Percentiles rank a stretch among this genome's conserved stretches.
These are phyloP conservation scores for Monopterus albus DNA, from an alignment of 2,113 vertebrate species.

Conservation along the genomic window DNA sequence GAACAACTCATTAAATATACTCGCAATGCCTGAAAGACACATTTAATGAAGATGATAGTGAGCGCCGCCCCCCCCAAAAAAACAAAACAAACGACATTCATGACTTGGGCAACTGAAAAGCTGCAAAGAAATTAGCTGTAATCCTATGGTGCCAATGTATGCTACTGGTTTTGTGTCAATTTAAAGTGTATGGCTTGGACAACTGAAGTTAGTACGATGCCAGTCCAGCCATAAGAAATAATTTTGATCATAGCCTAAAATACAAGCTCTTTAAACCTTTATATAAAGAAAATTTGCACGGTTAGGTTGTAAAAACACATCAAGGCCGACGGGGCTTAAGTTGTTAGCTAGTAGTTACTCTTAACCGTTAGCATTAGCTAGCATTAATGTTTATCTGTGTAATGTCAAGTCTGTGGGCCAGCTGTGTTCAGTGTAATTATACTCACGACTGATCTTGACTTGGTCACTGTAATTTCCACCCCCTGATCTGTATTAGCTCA, in stretches of 20 bases:
- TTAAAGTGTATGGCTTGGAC: neutral
- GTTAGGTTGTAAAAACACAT: constrained; percentile 28
- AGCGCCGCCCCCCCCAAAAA: no score
- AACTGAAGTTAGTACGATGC: no score
- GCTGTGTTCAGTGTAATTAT: neutral
- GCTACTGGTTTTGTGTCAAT: neutral
- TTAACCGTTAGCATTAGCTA: constrained; percentile 63
- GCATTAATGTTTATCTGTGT: constrained; percentile 53
- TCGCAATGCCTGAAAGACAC: no score
- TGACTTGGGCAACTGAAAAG: no score
- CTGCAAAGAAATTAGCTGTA: no score
- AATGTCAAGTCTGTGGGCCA: neutral
- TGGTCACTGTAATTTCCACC: neutral
- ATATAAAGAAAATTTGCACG: neutral
- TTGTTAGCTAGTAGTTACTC: constrained; percentile 30
- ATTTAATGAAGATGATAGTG: no score
- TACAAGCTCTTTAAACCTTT: neutral
- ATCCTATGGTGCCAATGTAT: no score
- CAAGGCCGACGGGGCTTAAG: constrained; percentile 16
- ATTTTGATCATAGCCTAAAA: no score
- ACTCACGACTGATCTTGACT: neutral
- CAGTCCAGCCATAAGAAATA: no score
- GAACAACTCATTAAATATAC: no score
- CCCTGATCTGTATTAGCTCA: neutral
- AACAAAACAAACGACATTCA: no score